phyloP scores from a whole-genome alignment of 2,113 vertebrate species.

The Hiodon alosoides region DNA sequence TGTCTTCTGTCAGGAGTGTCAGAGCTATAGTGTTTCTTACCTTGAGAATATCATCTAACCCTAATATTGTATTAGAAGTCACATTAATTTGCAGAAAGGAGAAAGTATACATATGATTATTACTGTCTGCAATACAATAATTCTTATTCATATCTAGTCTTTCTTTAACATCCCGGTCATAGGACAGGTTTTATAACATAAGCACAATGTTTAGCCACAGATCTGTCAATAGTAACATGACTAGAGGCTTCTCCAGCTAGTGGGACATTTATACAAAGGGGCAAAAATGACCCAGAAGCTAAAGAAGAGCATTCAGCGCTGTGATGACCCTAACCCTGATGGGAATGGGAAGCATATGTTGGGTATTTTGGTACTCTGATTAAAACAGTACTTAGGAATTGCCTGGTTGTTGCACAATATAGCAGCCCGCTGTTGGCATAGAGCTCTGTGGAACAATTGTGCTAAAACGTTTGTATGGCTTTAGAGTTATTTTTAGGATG shows the following conservation, averaged over 20 bases:
- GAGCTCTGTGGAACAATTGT: not conserved
- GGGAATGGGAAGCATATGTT: conserved; percentile 31
- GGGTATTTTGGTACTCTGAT: conserved; percentile 1
- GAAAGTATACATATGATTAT: too few relatives aligned
- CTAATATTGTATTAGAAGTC: conserved; percentile 28
- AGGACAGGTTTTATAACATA: too few relatives aligned
- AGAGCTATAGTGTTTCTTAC: too few relatives aligned
- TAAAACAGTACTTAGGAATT: not conserved
- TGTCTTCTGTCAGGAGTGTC: too few relatives aligned
- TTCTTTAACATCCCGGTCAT: too few relatives aligned
- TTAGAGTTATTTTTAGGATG: not conserved
- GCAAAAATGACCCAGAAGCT: conserved; percentile 23
- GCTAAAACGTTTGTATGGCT: not conserved
- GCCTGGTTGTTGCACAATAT: not conserved
- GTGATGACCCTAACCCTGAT: conserved; percentile 21
- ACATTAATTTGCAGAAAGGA: conserved; percentile 49
- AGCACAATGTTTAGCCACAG: too few relatives aligned
- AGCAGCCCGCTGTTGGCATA: not conserved
- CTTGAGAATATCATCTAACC: too few relatives aligned
- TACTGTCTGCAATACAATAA: too few relatives aligned
- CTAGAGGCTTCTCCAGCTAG: not conserved
- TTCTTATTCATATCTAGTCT: too few relatives aligned
- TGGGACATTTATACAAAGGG: too few relatives aligned
- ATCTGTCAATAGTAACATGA: not conserved
- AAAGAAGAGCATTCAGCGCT: conserved; percentile 29